Evolutionary conservation across 2,113 vertebrate genomes (phyloP), one percentile per base, ranked within the genome.

Genomic region (Gadus chalcogrammus): DNA sequence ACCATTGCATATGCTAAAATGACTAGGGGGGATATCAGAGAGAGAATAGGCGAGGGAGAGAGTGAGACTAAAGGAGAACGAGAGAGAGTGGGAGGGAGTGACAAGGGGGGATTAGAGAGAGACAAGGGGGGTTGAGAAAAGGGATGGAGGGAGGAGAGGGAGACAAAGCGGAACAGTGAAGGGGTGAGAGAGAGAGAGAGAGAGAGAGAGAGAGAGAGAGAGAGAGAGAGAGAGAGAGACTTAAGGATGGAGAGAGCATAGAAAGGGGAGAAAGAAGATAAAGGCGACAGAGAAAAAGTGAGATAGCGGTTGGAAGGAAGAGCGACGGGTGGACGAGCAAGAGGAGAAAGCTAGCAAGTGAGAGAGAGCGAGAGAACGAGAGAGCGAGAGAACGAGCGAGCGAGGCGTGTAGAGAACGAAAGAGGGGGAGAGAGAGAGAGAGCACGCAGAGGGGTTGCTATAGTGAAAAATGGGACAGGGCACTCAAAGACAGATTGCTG

Each of bases 401-500:
- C 53, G 38, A 11, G 42, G 31, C 6, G 6, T 2, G 31, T 35
- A 35, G 6, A 35, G 31, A 35, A 35, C 6, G 31, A 53, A 35
- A 53, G n/a, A 53, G 17, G 22, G 64, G 6, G 65, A 58, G 15
- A 58, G 55, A 56, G 55, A 56, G 55, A 12, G 55, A 17, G 55
- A n/a, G 55, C n/a, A 13, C 4, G 55, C n/a, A 13, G 55, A 58
- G 55, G 55, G 55, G 55, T 58, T 22, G n/a, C n/a, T n/a, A n/a
- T n/a, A n/a, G n/a, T n/a, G n/a, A n/a, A n/a, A n/a, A n/a, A n/a
- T n/a, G 65, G 27, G 28, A 65, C 16, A 17, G 16, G 24, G 2
- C 22, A 24, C 61, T 62, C 61, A 18, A 8, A 65, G 64, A n/a
- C 63, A 64, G 64, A 79, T 65, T 62, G 71, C 68, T 64, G 76